phyloP scores from a whole-genome alignment of 2,888 invertebrate genomes.

The Drosophila infuscata region DNA sequence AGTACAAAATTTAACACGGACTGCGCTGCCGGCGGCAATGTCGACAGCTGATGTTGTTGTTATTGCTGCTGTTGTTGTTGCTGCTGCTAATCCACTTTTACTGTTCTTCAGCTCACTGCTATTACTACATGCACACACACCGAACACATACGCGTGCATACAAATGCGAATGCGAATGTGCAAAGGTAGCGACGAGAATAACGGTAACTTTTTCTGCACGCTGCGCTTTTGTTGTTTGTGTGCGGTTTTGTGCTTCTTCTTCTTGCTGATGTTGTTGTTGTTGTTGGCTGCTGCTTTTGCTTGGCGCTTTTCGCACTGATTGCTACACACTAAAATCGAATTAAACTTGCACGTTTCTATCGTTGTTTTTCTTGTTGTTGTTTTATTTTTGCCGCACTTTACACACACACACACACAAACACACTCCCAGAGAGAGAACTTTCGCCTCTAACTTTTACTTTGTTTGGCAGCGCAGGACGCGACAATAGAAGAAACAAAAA shows the following conservation, averaged over 20 bases:
- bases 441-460: constrained; percentile 78
- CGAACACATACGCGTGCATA: constrained; percentile 13
- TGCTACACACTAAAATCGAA: constrained; percentile 79
- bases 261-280: constrained; percentile 11
- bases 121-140: constrained; percentile 13
- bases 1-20: constrained; percentile 29
- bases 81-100: constrained; percentile 66
- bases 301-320: constrained; percentile 70
- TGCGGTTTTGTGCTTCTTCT: constrained; percentile 24
- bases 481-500: constrained; percentile 30
- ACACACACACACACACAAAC: constrained; percentile 23
- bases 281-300: constrained; percentile 28
- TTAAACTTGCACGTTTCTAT: constrained; percentile 70
- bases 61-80: constrained; percentile 26
- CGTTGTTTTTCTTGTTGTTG: constrained; percentile 33
- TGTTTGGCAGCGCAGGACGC: constrained; percentile 66
- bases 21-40: constrained; percentile 53
- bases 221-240: constrained; percentile 50
- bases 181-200: constrained; percentile 49
- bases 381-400: constrained; percentile 65
- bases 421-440: constrained; percentile 66
- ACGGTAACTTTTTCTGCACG: constrained; percentile 42
- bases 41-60: constrained; percentile 23
- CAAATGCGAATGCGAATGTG: constrained; percentile 20
- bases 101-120: constrained; percentile 50